Conservation (phyloP, 2,797 vertebrate species). For the Betta splendens region DNA sequence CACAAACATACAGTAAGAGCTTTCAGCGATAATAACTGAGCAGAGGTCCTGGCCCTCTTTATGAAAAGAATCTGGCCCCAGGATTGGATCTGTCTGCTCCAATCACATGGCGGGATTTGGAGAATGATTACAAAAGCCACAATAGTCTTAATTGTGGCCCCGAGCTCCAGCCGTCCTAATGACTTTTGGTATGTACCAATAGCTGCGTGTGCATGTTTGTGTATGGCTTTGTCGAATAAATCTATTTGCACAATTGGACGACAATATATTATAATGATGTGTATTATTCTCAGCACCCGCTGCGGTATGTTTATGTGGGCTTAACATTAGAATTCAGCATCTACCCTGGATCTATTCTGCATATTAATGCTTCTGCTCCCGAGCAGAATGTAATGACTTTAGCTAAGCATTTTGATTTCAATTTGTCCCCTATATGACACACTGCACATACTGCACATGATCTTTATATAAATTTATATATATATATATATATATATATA, state of each 20-base stretch:
- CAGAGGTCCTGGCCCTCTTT: conserved; percentile 65
- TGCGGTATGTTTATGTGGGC: conserved; percentile 1
- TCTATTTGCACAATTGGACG: conserved; percentile 16
- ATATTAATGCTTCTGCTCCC: conserved; percentile 5
- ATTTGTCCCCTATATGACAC: background rate
- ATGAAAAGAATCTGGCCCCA: conserved; percentile 69
- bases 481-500: too few species aligned
- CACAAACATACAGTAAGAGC: conserved; percentile 31
- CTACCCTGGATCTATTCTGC: conserved; percentile 1
- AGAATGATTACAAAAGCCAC: conserved; percentile 65
- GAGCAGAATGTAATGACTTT: conserved; percentile 17
- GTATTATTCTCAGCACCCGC: conserved; percentile 14
- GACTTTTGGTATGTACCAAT: conserved; percentile 55
- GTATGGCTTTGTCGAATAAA: conserved; percentile 25
- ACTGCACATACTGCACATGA: too few species aligned
- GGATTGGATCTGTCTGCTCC: conserved; percentile 69
- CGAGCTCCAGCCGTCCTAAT: conserved; percentile 53
- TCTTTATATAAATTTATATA: too few species aligned
- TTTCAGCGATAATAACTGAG: conserved; percentile 71
- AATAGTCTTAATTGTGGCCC: conserved; percentile 71
- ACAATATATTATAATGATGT: conserved; percentile 29
- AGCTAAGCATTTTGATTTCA: background rate
- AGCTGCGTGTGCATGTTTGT: conserved; percentile 30
- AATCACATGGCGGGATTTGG: conserved; percentile 63
- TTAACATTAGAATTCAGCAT: conserved; percentile 22